phyloP scores from a whole-genome alignment of 2,888 invertebrate species.

The Zele albiditarsus region DNA sequence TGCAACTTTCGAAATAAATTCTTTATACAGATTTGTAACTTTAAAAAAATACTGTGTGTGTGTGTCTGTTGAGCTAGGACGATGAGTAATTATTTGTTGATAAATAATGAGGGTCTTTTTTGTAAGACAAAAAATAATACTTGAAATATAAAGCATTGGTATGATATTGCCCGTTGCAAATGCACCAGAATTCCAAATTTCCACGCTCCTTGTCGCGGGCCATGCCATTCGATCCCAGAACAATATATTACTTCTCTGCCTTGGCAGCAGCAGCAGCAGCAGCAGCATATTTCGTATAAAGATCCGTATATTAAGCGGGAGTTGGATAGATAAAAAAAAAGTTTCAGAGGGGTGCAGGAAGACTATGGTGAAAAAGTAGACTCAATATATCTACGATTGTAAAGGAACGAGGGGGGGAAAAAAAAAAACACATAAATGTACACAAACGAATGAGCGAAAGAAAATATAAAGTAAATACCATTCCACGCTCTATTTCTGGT shows the following conservation, averaged over 20 bases:
- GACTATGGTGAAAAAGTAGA: conserved; percentile 29
- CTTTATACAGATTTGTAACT: too few relatives aligned
- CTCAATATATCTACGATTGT: conserved; percentile 21
- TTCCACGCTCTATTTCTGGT: conserved; percentile 61
- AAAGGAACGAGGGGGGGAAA: conserved; percentile 37
- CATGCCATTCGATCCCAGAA: conserved; percentile 60
- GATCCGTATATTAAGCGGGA: neutral
- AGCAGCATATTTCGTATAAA: neutral
- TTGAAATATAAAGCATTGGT: too few relatives aligned
- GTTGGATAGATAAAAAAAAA: neutral
- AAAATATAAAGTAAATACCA: conserved; percentile 55
- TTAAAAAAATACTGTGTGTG: too few relatives aligned
- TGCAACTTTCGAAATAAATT: too few relatives aligned
- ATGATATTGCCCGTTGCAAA: conserved; percentile 54
- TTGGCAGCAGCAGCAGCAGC: conserved; percentile 17
- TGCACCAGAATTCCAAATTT: conserved; percentile 61
- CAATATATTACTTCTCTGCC: conserved; percentile 56
- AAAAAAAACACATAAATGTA: conserved; percentile 26
- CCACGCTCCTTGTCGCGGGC: conserved; percentile 63
- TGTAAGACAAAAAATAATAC: too few relatives aligned
- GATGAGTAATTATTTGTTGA: neutral
- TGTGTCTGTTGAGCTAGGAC: too few relatives aligned
- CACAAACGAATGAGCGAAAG: conserved; percentile 4
- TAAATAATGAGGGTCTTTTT: neutral
- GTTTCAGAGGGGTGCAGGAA: conserved; percentile 19